Evolutionary conservation across 2,888 invertebrate genomes (phyloP), one percentile per base, ranked within the genome.

Genomic region (Gnatocerus cornutus): DNA sequence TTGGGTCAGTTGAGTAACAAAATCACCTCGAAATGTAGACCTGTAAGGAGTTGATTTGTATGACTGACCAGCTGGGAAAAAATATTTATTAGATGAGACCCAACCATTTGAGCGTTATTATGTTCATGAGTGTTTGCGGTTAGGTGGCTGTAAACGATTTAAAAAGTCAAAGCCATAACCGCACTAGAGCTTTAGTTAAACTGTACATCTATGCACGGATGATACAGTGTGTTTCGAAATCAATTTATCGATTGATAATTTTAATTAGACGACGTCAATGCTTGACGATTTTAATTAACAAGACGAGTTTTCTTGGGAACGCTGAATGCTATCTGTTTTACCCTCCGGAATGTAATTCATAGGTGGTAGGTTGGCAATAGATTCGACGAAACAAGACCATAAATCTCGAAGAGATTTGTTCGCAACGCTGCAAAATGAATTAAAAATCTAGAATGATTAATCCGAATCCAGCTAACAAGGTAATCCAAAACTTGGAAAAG

Each of bases 361-460:
- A 33, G 10, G 48, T 50, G n/a, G 21, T 27, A 46, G 48, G 41
- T 33, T 29, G 39, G 74, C 68, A 74, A 76, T 75, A 74, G 76
- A 75, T 76, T 76, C 74, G 74, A 71, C 69, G 69, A 68, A 73
- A 75, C 77, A 77, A 71, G 75, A 76, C 75, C 73, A 79, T 80
- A 80, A 80, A 81, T 80, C 77, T 78, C 69, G 5, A 41, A 68
- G 75, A 76, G 78, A 78, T 80, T 80, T 78, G 78, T 78, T 74
- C 75, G 61, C 37, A 72, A 71, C 76, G 75, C 68, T 46, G 70
- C 76, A 76, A 78, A 81, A 81, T 80, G 81, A 82, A 82, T 82
- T 81, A 82, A 82, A 83, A 83, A 82, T 81, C 81, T 73, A 73
- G 81, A 79, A 81, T 82, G 81, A 83, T 83, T 84, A 84, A 83